These are phyloP conservation scores for Aphis craccivora DNA, from an alignment of 1,140 invertebrate genomes.

Conservation along the genomic window DNA sequence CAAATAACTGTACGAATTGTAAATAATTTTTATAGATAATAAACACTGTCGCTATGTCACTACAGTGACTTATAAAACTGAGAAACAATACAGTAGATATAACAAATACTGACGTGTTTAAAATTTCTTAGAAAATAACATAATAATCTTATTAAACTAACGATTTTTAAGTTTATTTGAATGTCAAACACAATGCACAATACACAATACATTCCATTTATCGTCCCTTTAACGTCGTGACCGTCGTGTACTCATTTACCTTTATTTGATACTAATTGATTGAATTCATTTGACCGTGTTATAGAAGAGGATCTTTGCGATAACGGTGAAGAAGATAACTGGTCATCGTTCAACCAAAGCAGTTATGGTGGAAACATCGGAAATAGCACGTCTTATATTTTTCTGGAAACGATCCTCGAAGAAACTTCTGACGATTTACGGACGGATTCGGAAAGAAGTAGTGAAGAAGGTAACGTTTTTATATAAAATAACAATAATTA, in stretches of 20 bases:
- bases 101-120: neutral
- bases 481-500: neutral
- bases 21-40: conserved; percentile 30
- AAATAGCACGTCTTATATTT: conserved; percentile 67
- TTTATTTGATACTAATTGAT: neutral
- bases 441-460: conserved; percentile 68
- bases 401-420: conserved; percentile 78
- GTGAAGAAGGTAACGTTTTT: conserved; percentile 44
- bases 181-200: neutral
- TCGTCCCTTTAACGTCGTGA: neutral
- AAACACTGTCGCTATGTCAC: neutral
- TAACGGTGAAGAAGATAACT: conserved; percentile 44
- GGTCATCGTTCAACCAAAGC: conserved; percentile 51
- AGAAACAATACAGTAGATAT: neutral
- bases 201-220: neutral
- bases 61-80: neutral
- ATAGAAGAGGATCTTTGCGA: conserved; percentile 39
- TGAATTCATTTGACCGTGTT: neutral
- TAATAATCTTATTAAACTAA: too few species aligned
- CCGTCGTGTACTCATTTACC: neutral
- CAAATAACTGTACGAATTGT: neutral
- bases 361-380: conserved; percentile 22
- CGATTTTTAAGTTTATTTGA: neutral
- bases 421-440: conserved; percentile 80
- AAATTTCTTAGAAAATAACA: neutral